These are phyloP conservation scores for Neodontobutis hainanensis DNA, from an alignment of 2,113 vertebrate species.

Conservation along the genomic window DNA sequence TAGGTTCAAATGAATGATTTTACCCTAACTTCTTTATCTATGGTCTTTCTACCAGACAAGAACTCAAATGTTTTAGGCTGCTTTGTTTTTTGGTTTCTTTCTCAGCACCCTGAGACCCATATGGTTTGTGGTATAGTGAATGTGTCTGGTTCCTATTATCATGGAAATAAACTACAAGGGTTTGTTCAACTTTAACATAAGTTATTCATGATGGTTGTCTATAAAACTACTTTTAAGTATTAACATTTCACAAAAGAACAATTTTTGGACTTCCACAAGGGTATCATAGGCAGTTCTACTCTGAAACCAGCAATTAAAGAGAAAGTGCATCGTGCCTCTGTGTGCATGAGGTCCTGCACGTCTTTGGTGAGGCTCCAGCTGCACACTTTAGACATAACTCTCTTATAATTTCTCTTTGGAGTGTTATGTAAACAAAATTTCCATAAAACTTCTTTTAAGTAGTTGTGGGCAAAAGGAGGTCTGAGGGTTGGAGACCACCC, in stretches of 20 bases:
- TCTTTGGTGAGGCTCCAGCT: slow-evolving; percentile 13
- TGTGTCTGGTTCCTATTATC: slow-evolving; percentile 29
- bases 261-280: slow-evolving; percentile 23
- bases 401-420: slow-evolving; percentile 19
- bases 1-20: slow-evolving; percentile 41
- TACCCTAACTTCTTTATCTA: slow-evolving; percentile 14
- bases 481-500: slow-evolving; percentile 53
- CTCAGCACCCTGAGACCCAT: too few species aligned
- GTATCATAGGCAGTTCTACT: not conserved
- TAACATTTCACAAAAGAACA: slow-evolving; percentile 18
- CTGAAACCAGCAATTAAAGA: slow-evolving; percentile 28
- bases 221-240: slow-evolving; percentile 33
- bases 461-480: slow-evolving; percentile 13
- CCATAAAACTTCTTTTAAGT: slow-evolving; percentile 36
- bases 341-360: slow-evolving; percentile 18
- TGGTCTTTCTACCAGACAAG: not conserved
- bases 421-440: slow-evolving; percentile 51
- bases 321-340: slow-evolving; percentile 12
- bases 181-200: slow-evolving; percentile 32
- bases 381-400: slow-evolving; percentile 34
- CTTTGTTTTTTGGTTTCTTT: not conserved
- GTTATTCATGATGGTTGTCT: slow-evolving; percentile 18
- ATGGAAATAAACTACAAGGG: slow-evolving; percentile 41
- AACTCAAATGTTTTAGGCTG: not conserved
- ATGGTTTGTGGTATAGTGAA: slow-evolving; percentile 7